These are phyloP conservation scores for Sinocyclocheilus anophthalmus DNA, from an alignment of 2,113 vertebrate genomes.

Conservation along the genomic window DNA sequence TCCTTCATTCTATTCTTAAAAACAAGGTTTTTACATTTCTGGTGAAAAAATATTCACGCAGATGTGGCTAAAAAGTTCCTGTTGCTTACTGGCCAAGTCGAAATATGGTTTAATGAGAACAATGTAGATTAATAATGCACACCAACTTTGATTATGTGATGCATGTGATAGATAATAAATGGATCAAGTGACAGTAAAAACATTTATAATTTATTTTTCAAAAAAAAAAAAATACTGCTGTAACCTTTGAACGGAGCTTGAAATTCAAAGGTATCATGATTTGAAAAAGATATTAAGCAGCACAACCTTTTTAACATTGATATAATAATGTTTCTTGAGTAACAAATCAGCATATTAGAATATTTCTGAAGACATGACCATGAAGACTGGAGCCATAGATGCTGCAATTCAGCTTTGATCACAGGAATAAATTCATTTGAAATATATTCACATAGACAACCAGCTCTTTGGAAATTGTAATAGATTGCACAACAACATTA, in stretches of 20 bases:
- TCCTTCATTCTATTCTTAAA: not conserved
- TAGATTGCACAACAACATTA: not conserved
- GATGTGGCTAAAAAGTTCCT: too few relatives aligned
- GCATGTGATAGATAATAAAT: not conserved
- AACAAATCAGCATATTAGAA: not conserved
- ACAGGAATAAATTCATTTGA: too few relatives aligned
- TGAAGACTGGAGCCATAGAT: not conserved
- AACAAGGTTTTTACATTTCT: not conserved
- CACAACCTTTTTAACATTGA: not conserved
- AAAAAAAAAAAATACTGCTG: too few relatives aligned
- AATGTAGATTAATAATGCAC: too few relatives aligned
- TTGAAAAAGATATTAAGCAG: too few relatives aligned
- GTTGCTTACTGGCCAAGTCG: too few relatives aligned
- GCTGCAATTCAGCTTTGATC: not conserved
- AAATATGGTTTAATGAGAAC: too few relatives aligned
- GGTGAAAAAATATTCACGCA: not conserved
- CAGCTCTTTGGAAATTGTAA: not conserved
- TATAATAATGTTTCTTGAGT: not conserved
- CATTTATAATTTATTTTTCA: too few relatives aligned
- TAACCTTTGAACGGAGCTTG: too few relatives aligned
- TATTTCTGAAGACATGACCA: not conserved
- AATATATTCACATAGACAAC: not conserved
- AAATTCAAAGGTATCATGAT: too few relatives aligned
- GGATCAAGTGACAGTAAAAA: too few relatives aligned
- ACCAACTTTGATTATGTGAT: not conserved